These are phyloP conservation scores for Corvus cornix DNA, from an alignment of 2,113 vertebrate genomes.

Conservation along the genomic window DNA sequence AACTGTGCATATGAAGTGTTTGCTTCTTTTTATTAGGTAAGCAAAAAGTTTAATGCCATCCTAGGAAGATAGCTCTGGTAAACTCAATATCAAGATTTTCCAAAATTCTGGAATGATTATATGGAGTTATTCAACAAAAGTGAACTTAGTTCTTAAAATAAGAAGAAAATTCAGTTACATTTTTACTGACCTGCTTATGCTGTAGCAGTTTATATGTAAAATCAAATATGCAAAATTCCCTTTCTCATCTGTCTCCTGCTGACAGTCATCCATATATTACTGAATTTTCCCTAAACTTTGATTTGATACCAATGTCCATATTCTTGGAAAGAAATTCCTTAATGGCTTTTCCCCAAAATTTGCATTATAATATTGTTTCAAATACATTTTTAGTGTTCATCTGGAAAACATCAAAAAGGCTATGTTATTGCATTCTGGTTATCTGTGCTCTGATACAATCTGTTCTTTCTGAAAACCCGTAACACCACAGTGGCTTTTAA, in stretches of 20 bases:
- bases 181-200: not conserved
- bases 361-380: not conserved
- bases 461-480: not conserved
- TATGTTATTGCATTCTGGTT: not conserved
- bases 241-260: not conserved
- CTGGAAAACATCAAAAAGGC: not conserved
- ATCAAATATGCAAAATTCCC: not conserved
- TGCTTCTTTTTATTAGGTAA: not conserved
- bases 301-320: not conserved
- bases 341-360: not conserved
- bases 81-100: not conserved
- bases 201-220: not conserved
- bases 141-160: not conserved
- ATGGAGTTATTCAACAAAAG: not conserved
- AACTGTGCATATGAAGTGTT: not conserved
- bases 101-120: not conserved
- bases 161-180: not conserved
- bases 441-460: not conserved
- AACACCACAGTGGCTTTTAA: not conserved
- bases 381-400: not conserved
- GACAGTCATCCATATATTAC: not conserved
- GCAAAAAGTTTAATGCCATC: not conserved
- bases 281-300: not conserved
- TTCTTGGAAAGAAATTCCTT: not conserved
- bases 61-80: not conserved